A percentile compares a stretch with the other conserved stretches of the same genome.
phyloP scores from a whole-genome alignment of 2,797 vertebrate species.

The Hapalemur alaotrensis region DNA sequence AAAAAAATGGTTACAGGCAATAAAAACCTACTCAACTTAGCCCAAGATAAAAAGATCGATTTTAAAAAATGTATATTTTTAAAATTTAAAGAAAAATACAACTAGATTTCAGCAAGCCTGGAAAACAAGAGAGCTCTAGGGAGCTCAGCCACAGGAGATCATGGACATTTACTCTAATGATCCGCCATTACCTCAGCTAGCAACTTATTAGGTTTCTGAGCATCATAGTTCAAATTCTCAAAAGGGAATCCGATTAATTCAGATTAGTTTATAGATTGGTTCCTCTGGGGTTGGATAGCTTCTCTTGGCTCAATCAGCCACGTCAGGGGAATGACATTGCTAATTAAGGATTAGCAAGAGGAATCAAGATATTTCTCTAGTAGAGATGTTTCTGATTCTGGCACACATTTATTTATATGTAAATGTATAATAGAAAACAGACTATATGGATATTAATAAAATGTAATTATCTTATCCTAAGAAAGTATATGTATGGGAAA shows the following conservation, averaged over 20 bases:
- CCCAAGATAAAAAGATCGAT: not conserved
- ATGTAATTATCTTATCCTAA: not conserved
- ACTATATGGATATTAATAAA: not conserved
- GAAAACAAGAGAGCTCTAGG: not conserved
- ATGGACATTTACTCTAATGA: slow-evolving; percentile 38
- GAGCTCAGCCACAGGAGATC: not conserved
- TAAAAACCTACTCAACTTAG: not conserved
- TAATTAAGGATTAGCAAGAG: slow-evolving; percentile 54
- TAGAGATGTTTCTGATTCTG: not conserved
- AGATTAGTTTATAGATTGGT: slow-evolving; percentile 57
- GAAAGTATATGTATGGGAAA: not conserved
- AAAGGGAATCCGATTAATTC: slow-evolving; percentile 70
- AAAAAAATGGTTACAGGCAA: not conserved
- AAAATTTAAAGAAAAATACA: not conserved
- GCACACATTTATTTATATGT: not conserved
- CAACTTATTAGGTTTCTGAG: slow-evolving; percentile 55
- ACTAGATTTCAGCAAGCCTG: not conserved
- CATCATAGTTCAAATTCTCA: slow-evolving; percentile 54
- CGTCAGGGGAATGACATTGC: slow-evolving; percentile 45
- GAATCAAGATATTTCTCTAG: not conserved
- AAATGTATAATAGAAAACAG: not conserved
- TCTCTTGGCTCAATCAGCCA: slow-evolving; percentile 46
- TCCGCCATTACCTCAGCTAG: slow-evolving; percentile 53
- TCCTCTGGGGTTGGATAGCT: slow-evolving; percentile 37
- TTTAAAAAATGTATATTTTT: not conserved